Evolutionary conservation across 2,797 vertebrate genomes (phyloP).

Genomic region (Takifugu rubripes): DNA sequence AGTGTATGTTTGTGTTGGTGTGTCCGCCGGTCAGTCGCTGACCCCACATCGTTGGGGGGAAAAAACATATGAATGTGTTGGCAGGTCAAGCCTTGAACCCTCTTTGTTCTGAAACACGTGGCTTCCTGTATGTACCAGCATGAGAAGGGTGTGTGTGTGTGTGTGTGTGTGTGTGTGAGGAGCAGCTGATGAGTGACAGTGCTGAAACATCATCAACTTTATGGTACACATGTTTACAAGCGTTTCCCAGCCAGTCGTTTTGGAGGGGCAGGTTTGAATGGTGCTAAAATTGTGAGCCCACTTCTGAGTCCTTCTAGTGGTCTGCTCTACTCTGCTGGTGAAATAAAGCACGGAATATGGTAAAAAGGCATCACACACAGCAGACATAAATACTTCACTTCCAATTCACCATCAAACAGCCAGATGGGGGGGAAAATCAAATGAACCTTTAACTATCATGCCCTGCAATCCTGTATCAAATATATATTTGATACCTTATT

Average conservation of each 20-base stretch:
- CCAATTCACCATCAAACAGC: conserved; percentile 1
- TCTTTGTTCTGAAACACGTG: conserved; percentile 32
- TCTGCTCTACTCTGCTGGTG: conserved; percentile 60
- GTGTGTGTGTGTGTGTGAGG: conserved; percentile 33
- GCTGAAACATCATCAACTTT: conserved; percentile 54
- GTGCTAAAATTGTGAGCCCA: conserved; percentile 70
- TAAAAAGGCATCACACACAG: conserved; percentile 43
- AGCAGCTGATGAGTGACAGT: conserved; percentile 53
- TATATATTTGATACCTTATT: no score
- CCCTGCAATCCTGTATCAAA: no score
- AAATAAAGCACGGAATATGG: conserved; percentile 62
- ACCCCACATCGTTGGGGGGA: conserved; percentile 6
- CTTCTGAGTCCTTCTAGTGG: conserved; percentile 62
- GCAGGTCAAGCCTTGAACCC: conserved; percentile 49
- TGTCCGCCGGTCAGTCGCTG: conserved; percentile 27
- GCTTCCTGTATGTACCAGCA: conserved; percentile 26
- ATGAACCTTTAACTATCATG: no score
- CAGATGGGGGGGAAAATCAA: neutral
- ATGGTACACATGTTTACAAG: conserved; percentile 59
- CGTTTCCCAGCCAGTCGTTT: conserved; percentile 66
- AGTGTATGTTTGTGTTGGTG: conserved; percentile 9
- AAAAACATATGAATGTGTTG: conserved; percentile 17
- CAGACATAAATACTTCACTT: no score
- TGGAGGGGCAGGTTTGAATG: conserved; percentile 62
- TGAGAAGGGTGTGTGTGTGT: conserved; percentile 12